Base-by-base conservation (phyloP, 2,797 vertebrate genomes). In the Anisognathus igniventris region DNA sequence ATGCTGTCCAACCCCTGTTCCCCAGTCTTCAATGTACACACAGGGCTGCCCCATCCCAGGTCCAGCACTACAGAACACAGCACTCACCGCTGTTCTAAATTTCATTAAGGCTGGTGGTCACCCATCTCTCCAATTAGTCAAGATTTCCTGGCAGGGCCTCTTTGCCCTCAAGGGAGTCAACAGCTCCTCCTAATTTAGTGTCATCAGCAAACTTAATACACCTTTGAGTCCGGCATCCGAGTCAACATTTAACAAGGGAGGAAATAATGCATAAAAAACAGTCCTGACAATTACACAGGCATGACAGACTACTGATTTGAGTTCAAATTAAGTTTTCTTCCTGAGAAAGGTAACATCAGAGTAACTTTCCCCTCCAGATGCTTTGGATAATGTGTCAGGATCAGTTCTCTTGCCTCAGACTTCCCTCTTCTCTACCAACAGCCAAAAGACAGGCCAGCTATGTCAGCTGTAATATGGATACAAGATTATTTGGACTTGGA, bases 321-420 rank as follows among this genome's bases (percentile, higher is more conserved):
- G 39, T 53, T 83, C 30, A 83, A 66, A 47, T 37, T 0, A 71
- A 47, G 9, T 48, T 48, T 21, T 64, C 10, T 31, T 84, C n/a
- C 61, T 6, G 6, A 23, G 25, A 71, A 86, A 24, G 8, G 3
- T 10, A 82, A 47, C 1, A 1, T 19, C 39, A 66, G 14, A 12
- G 7, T 19, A 91, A 28, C 4, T 53, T 75, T 33, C 27, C 17
- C 22, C 30, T 58, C 35, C 19, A 72, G 61, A 54, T 31, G 56
- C 27, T 54, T 30, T 28, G 31, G 22, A 33, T 25, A 74, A 9
- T 0, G 2, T 24, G 2, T n/a, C 0, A 0, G 71, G 60, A 87
- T n/a, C 22, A 28, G 16, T 39, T 72, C 9, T 75, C 53, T 45
- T 58, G 20, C 24, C 35, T 82, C 9, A 6, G 37, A 45, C 53